Percentiles rank a stretch among this genome's conserved stretches.
phyloP scores from a whole-genome alignment of 2,113 vertebrate species.

The Lepidothrix coronata region DNA sequence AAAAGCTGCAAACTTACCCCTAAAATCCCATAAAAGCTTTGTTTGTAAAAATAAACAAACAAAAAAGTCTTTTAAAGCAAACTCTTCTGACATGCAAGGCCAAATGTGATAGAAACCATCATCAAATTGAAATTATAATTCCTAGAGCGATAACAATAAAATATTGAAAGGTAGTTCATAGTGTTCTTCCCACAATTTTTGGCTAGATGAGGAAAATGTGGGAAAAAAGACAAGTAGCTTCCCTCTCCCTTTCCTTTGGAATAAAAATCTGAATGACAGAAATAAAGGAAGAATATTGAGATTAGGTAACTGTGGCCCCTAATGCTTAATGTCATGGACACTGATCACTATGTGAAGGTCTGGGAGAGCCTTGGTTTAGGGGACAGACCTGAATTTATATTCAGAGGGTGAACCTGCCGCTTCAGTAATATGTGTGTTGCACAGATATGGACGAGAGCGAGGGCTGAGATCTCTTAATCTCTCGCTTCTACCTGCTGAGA shows the following conservation, averaged over 20 bases:
- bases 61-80: not conserved
- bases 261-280: not conserved
- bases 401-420: not conserved
- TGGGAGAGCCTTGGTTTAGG: not conserved
- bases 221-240: not conserved
- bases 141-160: not conserved
- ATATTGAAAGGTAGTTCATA: not conserved
- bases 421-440: not conserved
- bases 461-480: not conserved
- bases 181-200: not conserved
- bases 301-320: not conserved
- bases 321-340: not conserved
- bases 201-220: not conserved
- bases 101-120: not conserved
- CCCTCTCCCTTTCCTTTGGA: fast-evolving
- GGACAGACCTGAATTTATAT: not conserved
- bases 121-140: not conserved
- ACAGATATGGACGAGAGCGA: not conserved
- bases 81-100: not conserved
- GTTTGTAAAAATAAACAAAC: not conserved
- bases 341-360: not conserved
- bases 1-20: not conserved
- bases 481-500: not conserved
- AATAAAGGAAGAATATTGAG: not conserved
- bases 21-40: not conserved